A percentile compares a stretch with the other conserved stretches of the same genome.
These are phyloP conservation scores for Eupithecia insigniata DNA, from an alignment of 2,888 invertebrate genomes.

Conservation along the genomic window DNA sequence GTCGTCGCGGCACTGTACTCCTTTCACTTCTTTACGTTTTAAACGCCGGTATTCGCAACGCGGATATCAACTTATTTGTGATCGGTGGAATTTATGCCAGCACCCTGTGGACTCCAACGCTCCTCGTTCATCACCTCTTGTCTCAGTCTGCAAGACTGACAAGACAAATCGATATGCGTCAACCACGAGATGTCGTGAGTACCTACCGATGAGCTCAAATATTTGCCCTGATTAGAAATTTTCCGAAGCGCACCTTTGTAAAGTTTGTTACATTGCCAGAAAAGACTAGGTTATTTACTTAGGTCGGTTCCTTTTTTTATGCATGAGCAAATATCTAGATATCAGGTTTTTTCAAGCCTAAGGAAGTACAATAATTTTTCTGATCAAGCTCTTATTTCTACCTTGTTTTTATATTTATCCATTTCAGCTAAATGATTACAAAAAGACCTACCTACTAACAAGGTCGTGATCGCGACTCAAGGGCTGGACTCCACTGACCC, in stretches of 20 bases:
- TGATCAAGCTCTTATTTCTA: background rate
- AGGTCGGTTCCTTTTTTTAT: no score
- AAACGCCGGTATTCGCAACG: conserved; percentile 71
- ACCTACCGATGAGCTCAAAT: conserved; percentile 57
- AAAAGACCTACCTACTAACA: conserved; percentile 28
- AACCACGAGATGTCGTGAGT: conserved; percentile 80
- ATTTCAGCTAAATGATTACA: conserved; percentile 10
- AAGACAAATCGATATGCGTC: conserved; percentile 83
- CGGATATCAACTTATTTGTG: conserved; percentile 67
- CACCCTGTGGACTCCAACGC: conserved; percentile 82
- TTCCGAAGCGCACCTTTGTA: conserved; percentile 43
- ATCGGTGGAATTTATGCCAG: conserved; percentile 74
- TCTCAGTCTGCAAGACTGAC: conserved; percentile 79
- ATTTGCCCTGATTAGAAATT: conserved; percentile 57
- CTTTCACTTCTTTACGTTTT: conserved; percentile 70
- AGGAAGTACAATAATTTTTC: background rate
- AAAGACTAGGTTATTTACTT: background rate
- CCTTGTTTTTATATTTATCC: background rate
- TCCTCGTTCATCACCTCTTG: conserved; percentile 80
- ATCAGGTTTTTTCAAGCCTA: background rate
- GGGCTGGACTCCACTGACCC: conserved; percentile 36
- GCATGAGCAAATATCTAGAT: background rate
- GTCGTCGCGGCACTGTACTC: conserved; percentile 63
- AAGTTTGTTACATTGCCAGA: background rate
- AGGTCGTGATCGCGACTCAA: conserved; percentile 46